A percentile compares a stretch with the other conserved stretches of the same genome.
Evolutionary conservation across 1,140 invertebrate species (phyloP).

Genomic region (Muscidifurax raptorellus): DNA sequence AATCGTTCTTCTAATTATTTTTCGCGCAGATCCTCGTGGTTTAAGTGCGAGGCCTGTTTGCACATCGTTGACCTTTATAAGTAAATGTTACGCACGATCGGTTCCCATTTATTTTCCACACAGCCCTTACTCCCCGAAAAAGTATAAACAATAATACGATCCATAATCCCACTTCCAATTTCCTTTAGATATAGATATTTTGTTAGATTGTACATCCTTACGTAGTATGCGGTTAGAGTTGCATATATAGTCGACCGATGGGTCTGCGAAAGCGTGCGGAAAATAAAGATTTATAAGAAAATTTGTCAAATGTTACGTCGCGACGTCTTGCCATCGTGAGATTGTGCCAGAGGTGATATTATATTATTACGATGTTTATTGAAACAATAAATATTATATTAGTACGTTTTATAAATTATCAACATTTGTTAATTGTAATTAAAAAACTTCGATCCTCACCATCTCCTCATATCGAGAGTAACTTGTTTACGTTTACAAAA

Average conservation of each 20-base stretch:
- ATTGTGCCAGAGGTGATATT: slow-evolving; percentile 77
- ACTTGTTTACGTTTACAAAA: neutral
- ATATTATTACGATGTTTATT: slow-evolving; percentile 76
- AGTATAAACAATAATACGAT: neutral
- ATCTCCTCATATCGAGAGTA: neutral
- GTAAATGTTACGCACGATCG: slow-evolving; percentile 54
- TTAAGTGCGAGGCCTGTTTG: slow-evolving; percentile 29
- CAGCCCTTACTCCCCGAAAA: slow-evolving; percentile 51
- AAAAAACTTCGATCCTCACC: neutral
- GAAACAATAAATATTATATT: slow-evolving; percentile 77
- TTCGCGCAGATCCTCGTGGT: slow-evolving; percentile 9
- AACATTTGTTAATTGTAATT: slow-evolving; percentile 49
- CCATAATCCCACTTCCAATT: neutral
- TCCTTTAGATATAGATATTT: slow-evolving; percentile 59
- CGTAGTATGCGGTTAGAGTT: slow-evolving; percentile 60
- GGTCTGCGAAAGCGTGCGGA: slow-evolving; percentile 52
- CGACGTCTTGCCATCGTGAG: slow-evolving; percentile 76
- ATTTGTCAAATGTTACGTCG: slow-evolving; percentile 66
- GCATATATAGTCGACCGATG: slow-evolving; percentile 62
- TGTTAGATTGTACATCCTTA: slow-evolving; percentile 63
- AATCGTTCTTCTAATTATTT: slow-evolving; percentile 2
- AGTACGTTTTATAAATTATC: slow-evolving; percentile 75
- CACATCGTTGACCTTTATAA: slow-evolving; percentile 37
- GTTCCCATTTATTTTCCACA: slow-evolving; percentile 32
- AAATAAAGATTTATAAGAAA: slow-evolving; percentile 53